A percentile compares a stretch with the other conserved stretches of the same genome.
Conservation (phyloP, 1,140 invertebrate species). For the Laodelphax striatellus region DNA sequence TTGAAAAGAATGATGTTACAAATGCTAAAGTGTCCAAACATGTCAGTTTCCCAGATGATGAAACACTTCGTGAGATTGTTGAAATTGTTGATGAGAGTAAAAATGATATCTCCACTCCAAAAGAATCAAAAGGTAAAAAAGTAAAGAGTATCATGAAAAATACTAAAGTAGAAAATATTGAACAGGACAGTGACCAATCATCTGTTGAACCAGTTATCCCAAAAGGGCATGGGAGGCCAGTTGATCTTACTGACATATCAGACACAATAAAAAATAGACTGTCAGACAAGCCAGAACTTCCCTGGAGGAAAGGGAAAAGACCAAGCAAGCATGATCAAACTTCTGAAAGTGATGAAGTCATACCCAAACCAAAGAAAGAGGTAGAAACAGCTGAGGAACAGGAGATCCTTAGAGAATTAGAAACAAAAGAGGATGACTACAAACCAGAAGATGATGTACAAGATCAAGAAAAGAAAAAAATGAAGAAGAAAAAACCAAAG, state of each 20-base stretch:
- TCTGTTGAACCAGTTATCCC: too few relatives aligned
- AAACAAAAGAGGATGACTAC: not conserved
- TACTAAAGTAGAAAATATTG: too few relatives aligned
- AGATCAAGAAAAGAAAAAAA: slow-evolving; percentile 5
- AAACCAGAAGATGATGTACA: slow-evolving; percentile 21
- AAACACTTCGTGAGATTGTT: not conserved
- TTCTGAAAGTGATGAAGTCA: too few relatives aligned
- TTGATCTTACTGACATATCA: not conserved
- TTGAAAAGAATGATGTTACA: slow-evolving; percentile 12
- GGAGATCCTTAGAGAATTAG: not conserved
- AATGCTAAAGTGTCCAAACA: slow-evolving; percentile 3
- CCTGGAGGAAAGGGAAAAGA: slow-evolving; percentile 17
- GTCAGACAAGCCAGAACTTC: slow-evolving; percentile 15
- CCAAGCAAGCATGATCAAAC: not conserved
- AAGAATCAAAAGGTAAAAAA: too few relatives aligned
- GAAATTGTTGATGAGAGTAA: not conserved
- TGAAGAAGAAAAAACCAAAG: slow-evolving; percentile 26
- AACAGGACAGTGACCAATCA: too few relatives aligned
- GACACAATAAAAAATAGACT: not conserved
- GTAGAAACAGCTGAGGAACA: not conserved
- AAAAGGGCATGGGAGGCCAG: not conserved
- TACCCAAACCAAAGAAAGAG: not conserved
- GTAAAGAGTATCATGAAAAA: too few relatives aligned
- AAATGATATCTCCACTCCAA: not conserved
- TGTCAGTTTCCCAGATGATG: not conserved